Evolutionary conservation across 2,888 invertebrate species (phyloP), one percentile per base, ranked within the genome.

Genomic region (Auanema freiburgensis): DNA sequence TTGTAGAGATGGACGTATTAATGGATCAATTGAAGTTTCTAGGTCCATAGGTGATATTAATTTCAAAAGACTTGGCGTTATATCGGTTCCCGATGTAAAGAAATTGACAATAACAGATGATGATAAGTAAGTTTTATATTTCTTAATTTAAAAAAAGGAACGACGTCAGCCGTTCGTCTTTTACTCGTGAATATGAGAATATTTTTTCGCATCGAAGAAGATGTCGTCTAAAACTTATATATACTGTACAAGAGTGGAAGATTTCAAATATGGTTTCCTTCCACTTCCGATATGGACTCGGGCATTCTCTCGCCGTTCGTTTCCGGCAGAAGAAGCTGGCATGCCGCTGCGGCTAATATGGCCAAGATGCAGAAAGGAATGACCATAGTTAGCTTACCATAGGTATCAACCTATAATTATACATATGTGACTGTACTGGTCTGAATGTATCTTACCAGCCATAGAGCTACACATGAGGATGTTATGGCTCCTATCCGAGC

Each of bases 401-500:
- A 77, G n/a, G 57, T 50, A 12, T 80, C 79, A 12, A 77, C 79
- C 76, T 77, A 51, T 24, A 50, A 62, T 8, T 23, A 14, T 12
- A n/a, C n/a, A n/a, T 23, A 8, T 42, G 40, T 46, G 16, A 43
- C 5, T 42, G 43, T 2, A 23, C 5, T 18, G 46, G 11, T 18
- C 46, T 18, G 23, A 11, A 16, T 46, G 6, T 18, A 11, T 54
- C 71, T 54, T 50, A 83, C 82, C 72, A 83, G 70, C 69, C 77
- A 83, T 67, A 83, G 78, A 40, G 90, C 90, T 1, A 93, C 88
- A 78, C 91, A 91, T 0, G 93, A 93, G 0, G 93, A 91, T 2
- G 89, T 75, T 88, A 93, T 91, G 0, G 92, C 92, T 6, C 93
- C 93, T 63, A 92, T 85, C 77, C 93, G 88, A 0, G 92, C 92